Evolutionary conservation across 1,140 invertebrate genomes (phyloP), one percentile per base, ranked within the genome.

Genomic region (Caenorhabditis brenneri): DNA sequence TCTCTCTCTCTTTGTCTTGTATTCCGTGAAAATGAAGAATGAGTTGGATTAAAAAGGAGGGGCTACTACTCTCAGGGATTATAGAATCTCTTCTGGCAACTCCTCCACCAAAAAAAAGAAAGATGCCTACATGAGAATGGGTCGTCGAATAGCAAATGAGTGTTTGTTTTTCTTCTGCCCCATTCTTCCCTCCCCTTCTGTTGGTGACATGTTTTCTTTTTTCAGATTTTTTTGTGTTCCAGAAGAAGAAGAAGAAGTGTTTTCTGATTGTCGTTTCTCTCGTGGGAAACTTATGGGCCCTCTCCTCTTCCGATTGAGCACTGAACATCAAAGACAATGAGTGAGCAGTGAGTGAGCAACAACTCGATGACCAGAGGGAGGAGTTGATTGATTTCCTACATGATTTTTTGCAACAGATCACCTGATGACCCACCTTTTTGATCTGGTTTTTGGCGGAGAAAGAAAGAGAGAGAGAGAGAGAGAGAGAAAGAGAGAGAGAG

Each of bases 1-100:
- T 55, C 22, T 55, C 53, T 29, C 15, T 15, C n/a, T n/a, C n/a
- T 51, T n/a, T 51, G 5, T 51, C 15, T 51, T 5, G 7, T 42
- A 42, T n/a, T 42, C 24, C n/a, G 65, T 22, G 65, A 74, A 74
- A 42, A 74, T 74, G 65, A 74, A 46, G 36, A 74, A 74, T 74
- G 33, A n/a, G 36, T 42, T 74, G 36, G 65, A 74, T 74, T 74
- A 74, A 74, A 27, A 46, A 27, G 29, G 27, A 65, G 58, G 22
- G 65, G 36, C 27, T 74, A 39, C 36, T 74, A 42, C 65, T 12
- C 7, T 7, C 22, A 42, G n/a, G 65, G 22, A 74, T 74, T 74
- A 74, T 42, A 36, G 39, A 42, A 65, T 65, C 33, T 24, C n/a
- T n/a, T n/a, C n/a, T 27, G 10, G 31, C 33, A 36, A 6, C 49